A percentile compares a stretch with the other conserved stretches of the same genome.
These are phyloP conservation scores for Paramuricea clavata DNA, from an alignment of 92 coral and sea anemone species.

Conservation along the genomic window DNA sequence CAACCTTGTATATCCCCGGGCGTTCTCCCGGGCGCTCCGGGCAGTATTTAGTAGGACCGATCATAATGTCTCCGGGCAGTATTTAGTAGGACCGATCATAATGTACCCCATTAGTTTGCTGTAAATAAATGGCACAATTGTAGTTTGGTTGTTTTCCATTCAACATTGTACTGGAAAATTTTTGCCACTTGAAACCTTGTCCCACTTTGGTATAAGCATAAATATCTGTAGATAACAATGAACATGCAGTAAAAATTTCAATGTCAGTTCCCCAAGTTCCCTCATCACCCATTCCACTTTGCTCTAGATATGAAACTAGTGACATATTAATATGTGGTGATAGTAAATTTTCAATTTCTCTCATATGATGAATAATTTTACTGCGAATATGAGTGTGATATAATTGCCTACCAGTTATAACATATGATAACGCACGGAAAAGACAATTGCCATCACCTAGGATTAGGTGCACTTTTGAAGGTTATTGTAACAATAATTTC, in stretches of 20 bases:
- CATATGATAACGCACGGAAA: constrained; percentile 69
- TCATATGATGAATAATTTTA: constrained; percentile 50
- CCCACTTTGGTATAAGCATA: constrained; percentile 67
- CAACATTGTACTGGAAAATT: constrained; percentile 64
- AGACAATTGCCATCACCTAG: constrained; percentile 75
- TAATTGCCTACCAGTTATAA: constrained; percentile 63
- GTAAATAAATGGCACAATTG: constrained; percentile 53
- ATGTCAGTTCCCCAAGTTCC: constrained; percentile 78
- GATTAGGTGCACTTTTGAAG: constrained; percentile 47
- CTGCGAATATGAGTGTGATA: no score
- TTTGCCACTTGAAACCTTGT: neutral
- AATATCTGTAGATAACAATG: constrained; percentile 54
- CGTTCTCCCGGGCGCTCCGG: no score
- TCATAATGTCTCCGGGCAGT: no score
- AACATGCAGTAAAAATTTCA: constrained; percentile 73
- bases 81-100: no score
- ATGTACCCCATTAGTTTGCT: constrained; percentile 70
- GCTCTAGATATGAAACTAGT: constrained; percentile 48
- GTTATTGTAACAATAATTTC: neutral
- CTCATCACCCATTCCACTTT: constrained; percentile 59
- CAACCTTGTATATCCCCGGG: no score
- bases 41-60: no score
- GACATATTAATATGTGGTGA: constrained; percentile 51
- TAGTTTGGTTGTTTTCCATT: constrained; percentile 41
- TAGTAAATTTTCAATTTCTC: no score